Evolutionary conservation across 1,140 invertebrate species (phyloP).

Genomic region (Drosophila arizonae): DNA sequence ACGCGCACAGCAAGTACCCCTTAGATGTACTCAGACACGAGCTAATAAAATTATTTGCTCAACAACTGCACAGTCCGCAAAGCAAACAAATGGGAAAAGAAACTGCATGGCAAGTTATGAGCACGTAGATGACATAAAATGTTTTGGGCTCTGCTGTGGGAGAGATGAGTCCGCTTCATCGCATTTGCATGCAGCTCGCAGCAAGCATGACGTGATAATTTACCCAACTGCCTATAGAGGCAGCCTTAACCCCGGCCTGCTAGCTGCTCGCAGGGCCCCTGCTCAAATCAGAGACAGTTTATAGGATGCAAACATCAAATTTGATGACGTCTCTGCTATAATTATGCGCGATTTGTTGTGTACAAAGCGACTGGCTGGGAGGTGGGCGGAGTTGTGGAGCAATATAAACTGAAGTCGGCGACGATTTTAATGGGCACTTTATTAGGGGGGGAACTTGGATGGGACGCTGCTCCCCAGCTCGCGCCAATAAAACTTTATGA

Average conservation of each 20-base stretch:
- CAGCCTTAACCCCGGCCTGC: neutral
- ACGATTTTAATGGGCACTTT: conserved; percentile 41
- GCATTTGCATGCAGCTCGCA: conserved; percentile 41
- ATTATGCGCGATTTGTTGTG: conserved; percentile 61
- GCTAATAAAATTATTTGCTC: conserved; percentile 55
- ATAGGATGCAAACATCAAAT: conserved; percentile 63
- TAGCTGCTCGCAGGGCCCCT: conserved; percentile 5
- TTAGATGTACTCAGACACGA: conserved; percentile 33
- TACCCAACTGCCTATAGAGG: conserved; percentile 37
- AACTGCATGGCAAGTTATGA: conserved; percentile 62
- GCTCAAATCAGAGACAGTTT: conserved; percentile 56
- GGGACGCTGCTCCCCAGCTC: neutral
- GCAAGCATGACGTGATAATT: conserved; percentile 59
- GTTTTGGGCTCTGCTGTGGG: conserved; percentile 5
- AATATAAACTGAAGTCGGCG: conserved; percentile 7
- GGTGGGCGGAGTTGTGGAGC: neutral
- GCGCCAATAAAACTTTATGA: conserved; percentile 26
- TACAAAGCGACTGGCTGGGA: neutral
- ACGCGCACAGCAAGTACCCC: neutral
- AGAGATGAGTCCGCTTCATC: neutral
- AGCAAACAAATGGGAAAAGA: neutral
- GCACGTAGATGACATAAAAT: conserved; percentile 72
- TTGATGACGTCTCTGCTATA: conserved; percentile 72
- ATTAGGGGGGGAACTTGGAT: conserved; percentile 1
- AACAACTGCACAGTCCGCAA: conserved; percentile 6